Evolutionary conservation across 2,888 invertebrate genomes (phyloP).

Genomic region (Watsonalla cultraria): DNA sequence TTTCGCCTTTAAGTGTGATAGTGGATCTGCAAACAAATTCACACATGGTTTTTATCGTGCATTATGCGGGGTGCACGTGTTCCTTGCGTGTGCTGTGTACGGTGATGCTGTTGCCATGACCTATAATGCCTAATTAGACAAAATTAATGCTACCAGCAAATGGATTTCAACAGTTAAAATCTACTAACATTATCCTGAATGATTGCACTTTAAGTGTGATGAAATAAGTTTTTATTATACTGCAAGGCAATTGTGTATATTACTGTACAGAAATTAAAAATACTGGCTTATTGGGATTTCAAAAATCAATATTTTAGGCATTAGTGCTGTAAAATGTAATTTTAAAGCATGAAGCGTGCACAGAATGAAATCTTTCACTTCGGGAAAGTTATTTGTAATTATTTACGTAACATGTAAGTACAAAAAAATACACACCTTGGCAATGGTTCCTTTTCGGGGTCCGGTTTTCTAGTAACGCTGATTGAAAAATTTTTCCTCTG

Average conservation of each 20-base stretch:
- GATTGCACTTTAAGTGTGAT: constrained; percentile 1
- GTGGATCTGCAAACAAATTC: constrained; percentile 67
- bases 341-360: constrained; percentile 76
- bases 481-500: constrained; percentile 71
- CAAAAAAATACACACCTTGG: constrained; percentile 71
- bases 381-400: constrained; percentile 69
- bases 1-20: constrained; percentile 75
- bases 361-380: constrained; percentile 61
- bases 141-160: constrained; percentile 21
- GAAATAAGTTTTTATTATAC: background rate
- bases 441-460: constrained; percentile 59
- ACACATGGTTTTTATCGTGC: constrained; percentile 15
- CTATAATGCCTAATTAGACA: constrained; percentile 18
- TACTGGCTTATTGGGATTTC: constrained; percentile 39
- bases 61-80: background rate
- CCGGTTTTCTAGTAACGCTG: constrained; percentile 70
- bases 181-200: background rate
- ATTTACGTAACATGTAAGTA: constrained; percentile 65
- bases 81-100: constrained; percentile 6
- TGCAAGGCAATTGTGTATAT: constrained; percentile 1
- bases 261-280: constrained; percentile 30
- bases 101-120: constrained; percentile 6
- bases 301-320: constrained; percentile 56
- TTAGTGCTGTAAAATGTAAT: constrained; percentile 71
- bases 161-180: constrained; percentile 24